A percentile compares a stretch with the other conserved stretches of the same genome.
phyloP scores from a whole-genome alignment of 1,140 invertebrate species.

The Ptiloglossa arizonensis region DNA sequence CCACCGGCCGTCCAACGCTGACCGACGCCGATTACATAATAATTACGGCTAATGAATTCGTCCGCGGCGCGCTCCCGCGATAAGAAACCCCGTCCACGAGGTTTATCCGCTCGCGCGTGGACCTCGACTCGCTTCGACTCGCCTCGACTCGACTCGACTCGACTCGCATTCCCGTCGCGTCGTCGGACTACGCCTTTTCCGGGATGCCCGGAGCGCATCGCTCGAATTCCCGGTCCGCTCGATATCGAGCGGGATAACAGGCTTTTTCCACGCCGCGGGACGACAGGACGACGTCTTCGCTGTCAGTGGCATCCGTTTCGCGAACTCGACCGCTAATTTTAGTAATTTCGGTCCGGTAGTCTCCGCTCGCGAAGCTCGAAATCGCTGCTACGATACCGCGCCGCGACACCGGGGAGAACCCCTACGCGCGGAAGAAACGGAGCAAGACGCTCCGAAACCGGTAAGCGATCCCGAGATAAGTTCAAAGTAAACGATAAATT shows the following conservation, averaged over 20 bases:
- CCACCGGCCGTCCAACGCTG: conserved; percentile 19
- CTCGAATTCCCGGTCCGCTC: not conserved
- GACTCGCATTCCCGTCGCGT: conserved; percentile 11
- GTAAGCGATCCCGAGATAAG: too few species aligned
- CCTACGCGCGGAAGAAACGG: too few species aligned
- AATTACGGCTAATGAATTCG: conserved; percentile 55
- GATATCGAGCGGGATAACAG: not conserved
- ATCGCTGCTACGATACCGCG: too few species aligned
- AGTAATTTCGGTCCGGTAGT: too few species aligned
- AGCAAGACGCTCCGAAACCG: too few species aligned
- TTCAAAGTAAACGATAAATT: too few species aligned
- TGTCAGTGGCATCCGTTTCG: too few species aligned
- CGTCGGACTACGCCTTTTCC: conserved; percentile 2
- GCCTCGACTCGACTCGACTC: too few species aligned
- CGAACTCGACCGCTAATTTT: too few species aligned
- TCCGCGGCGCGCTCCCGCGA: not conserved
- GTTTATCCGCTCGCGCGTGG: not conserved
- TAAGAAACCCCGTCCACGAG: not conserved
- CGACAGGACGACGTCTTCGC: too few species aligned
- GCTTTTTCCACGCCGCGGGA: not conserved
- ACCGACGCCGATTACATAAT: conserved; percentile 41
- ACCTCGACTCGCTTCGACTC: not conserved
- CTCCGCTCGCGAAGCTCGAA: too few species aligned
- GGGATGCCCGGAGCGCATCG: not conserved
- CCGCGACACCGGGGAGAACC: too few species aligned